These are phyloP conservation scores for Tanytarsus gracilentus DNA, from an alignment of 2,888 invertebrate genomes.

Conservation along the genomic window DNA sequence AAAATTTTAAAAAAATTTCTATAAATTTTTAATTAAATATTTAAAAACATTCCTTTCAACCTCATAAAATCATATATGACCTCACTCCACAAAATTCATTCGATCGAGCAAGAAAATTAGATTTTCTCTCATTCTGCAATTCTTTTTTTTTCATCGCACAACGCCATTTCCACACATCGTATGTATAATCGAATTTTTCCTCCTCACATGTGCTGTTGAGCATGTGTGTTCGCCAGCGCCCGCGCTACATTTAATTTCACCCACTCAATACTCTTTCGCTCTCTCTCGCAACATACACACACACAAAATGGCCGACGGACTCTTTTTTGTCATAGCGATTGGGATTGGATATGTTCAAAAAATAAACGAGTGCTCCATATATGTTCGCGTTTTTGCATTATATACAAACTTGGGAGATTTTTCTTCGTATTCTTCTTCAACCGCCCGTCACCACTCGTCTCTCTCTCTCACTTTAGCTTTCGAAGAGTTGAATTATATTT, in stretches of 20 bases:
- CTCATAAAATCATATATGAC: no score
- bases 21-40: no score
- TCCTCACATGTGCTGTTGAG: slow-evolving; percentile 13
- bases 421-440: no score
- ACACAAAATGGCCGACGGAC: slow-evolving; percentile 27
- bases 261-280: slow-evolving; percentile 21
- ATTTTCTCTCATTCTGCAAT: no score
- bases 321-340: slow-evolving; percentile 26
- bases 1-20: no score
- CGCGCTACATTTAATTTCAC: slow-evolving; percentile 22
- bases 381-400: not conserved
- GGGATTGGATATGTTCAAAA: slow-evolving; percentile 26
- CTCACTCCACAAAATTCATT: no score
- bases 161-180: slow-evolving; percentile 15
- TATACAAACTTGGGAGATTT: no score
- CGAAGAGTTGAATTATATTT: no score
- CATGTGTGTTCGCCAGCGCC: slow-evolving; percentile 27
- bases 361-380: not conserved
- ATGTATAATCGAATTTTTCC: slow-evolving; percentile 19
- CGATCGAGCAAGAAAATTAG: not conserved
- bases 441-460: no score
- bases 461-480: no score
- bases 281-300: not conserved
- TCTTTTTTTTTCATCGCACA: not conserved
- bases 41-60: no score